Evolutionary conservation across 1,140 invertebrate species (phyloP).

Genomic region (Nymphalis io): DNA sequence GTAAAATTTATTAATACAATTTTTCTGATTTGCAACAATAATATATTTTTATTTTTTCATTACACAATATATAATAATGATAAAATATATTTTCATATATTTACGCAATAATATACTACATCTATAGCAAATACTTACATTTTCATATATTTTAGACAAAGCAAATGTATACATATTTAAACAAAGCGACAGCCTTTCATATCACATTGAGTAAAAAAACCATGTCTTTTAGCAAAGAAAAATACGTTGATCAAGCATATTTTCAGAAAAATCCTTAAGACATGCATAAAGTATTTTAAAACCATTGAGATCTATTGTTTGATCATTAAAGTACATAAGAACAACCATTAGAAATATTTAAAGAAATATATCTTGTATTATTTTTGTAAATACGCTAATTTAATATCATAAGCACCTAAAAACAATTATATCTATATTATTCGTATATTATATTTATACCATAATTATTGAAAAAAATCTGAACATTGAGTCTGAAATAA

Average conservation of each 20-base stretch:
- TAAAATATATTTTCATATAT: neutral
- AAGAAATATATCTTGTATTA: too few relatives aligned
- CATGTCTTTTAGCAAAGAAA: neutral
- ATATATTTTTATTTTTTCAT: constrained; percentile 3
- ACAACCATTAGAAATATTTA: neutral
- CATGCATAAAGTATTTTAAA: neutral
- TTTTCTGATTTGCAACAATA: constrained; percentile 5
- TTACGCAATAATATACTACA: neutral
- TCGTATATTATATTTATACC: too few relatives aligned
- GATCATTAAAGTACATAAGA: constrained; percentile 9
- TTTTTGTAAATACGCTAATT: neutral
- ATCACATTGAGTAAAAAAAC: constrained; percentile 4
- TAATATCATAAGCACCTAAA: neutral
- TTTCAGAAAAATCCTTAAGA: neutral
- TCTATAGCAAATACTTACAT: neutral
- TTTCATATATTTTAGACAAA: neutral
- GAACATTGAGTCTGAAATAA: too few relatives aligned
- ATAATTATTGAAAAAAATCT: too few relatives aligned
- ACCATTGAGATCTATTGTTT: neutral
- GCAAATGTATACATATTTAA: constrained; percentile 1
- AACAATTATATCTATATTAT: too few relatives aligned
- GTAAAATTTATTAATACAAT: neutral
- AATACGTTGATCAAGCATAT: neutral
- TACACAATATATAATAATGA: constrained; percentile 10
- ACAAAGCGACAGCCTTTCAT: constrained; percentile 11